A percentile compares a stretch with the other conserved stretches of the same genome.
phyloP scores from a whole-genome alignment of 2,888 invertebrate genomes.

The Colostygia pectinataria region DNA sequence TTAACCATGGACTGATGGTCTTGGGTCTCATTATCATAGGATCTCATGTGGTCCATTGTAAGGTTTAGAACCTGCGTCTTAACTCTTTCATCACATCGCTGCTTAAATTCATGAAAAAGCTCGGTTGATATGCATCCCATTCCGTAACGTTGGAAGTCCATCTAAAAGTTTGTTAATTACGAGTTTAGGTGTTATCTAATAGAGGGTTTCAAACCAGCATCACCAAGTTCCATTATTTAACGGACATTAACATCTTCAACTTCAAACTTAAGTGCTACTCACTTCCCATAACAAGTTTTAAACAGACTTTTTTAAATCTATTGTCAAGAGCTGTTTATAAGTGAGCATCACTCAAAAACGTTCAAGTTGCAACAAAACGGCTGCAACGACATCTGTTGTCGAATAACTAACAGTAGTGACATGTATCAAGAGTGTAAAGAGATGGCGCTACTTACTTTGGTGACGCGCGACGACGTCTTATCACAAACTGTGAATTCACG shows the following conservation, averaged over 20 bases:
- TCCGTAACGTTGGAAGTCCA: constrained; percentile 1
- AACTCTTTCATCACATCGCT: neutral
- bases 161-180: constrained; percentile 9
- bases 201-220: constrained; percentile 13
- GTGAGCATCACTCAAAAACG: constrained; percentile 9
- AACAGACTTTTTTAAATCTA: neutral
- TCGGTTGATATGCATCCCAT: constrained; percentile 3
- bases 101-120: constrained; percentile 5
- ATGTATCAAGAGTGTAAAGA: constrained; percentile 24
- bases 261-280: constrained; percentile 7
- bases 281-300: neutral
- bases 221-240: constrained; percentile 9
- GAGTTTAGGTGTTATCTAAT: neutral
- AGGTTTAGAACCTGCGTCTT: neutral
- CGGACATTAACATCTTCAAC: constrained; percentile 11
- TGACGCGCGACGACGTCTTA: constrained; percentile 18
- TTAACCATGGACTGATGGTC: constrained; percentile 7
- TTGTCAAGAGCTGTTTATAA: neutral
- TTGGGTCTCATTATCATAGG: constrained; percentile 4
- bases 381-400: constrained; percentile 38
- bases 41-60: constrained; percentile 6
- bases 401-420: constrained; percentile 34
- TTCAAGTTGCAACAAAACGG: constrained; percentile 5
- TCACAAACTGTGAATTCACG: constrained; percentile 16
- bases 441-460: constrained; percentile 32